Evolutionary conservation across 2,888 invertebrate genomes (phyloP).

Genomic region (Rhorus exstirpatorius): DNA sequence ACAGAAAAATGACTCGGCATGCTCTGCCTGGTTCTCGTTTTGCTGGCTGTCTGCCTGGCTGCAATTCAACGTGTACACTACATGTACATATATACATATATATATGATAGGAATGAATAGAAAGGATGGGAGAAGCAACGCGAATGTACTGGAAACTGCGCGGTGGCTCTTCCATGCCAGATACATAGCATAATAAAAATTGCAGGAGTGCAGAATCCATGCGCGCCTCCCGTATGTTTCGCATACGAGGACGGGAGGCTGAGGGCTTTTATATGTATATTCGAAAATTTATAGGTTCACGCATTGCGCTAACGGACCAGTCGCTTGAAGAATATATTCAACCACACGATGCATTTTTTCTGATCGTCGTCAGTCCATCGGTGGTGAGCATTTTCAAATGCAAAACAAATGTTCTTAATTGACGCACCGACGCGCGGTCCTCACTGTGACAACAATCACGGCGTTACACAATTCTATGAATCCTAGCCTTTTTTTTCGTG

Average conservation of each 20-base stretch:
- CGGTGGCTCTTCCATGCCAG: conserved; percentile 44
- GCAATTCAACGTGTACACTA: conserved; percentile 42
- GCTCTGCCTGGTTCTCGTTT: conserved; percentile 33
- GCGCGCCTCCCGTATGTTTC: conserved; percentile 40
- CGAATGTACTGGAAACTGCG: conserved; percentile 39
- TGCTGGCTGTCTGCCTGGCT: conserved; percentile 48
- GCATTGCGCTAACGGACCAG: conserved; percentile 33
- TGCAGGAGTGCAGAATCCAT: conserved; percentile 49
- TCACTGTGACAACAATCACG: neutral
- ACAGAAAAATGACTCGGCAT: conserved; percentile 60
- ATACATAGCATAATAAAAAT: conserved; percentile 64
- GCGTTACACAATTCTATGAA: neutral
- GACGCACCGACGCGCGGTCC: neutral
- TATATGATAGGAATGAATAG: conserved; percentile 20
- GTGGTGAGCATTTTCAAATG: conserved; percentile 31
- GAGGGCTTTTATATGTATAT: conserved; percentile 25
- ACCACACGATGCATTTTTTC: conserved; percentile 47
- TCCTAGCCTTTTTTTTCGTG: neutral
- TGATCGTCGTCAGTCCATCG: conserved; percentile 62
- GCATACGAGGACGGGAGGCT: conserved; percentile 16
- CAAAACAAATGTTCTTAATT: conserved; percentile 44
- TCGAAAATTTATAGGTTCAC: conserved; percentile 53
- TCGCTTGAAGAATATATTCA: conserved; percentile 62
- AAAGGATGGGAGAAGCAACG: conserved; percentile 13
- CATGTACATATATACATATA: conserved; percentile 9